Conservation (phyloP, 2,113 vertebrate genomes). For the Cavia porcellus region DNA sequence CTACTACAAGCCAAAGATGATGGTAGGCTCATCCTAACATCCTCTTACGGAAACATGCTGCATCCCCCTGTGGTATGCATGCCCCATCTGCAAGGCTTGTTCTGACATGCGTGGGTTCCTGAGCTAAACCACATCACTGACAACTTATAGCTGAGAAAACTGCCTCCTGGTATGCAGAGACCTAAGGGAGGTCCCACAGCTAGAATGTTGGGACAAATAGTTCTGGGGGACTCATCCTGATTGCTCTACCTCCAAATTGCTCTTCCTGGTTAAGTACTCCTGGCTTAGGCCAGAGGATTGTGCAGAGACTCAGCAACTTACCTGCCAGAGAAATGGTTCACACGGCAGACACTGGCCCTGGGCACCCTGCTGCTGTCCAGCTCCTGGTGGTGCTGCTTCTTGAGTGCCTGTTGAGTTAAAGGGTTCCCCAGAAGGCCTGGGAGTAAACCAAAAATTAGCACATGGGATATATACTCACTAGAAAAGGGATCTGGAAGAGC, state of each 20-base stretch:
- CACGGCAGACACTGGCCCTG: fast-evolving
- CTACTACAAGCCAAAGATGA: too few species aligned
- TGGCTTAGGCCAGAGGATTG: background rate
- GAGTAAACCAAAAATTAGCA: background rate
- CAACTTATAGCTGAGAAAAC: background rate
- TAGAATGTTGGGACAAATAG: background rate
- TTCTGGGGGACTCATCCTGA: background rate
- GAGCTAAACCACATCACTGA: fast-evolving
- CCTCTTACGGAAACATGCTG: fast-evolving
- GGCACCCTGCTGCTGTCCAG: background rate
- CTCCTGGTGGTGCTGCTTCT: background rate
- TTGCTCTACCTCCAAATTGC: background rate
- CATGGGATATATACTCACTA: background rate
- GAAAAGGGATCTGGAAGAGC: background rate
- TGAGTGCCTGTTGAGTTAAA: background rate
- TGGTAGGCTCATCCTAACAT: background rate
- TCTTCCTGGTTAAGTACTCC: background rate
- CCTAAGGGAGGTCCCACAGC: background rate
- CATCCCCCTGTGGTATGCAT: fast-evolving
- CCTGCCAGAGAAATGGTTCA: background rate
- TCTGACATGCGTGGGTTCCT: too few species aligned
- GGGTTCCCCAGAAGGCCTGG: background rate
- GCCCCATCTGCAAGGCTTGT: background rate
- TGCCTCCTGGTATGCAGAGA: background rate
- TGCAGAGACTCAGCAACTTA: background rate